A percentile compares a stretch with the other conserved stretches of the same genome.
These are phyloP conservation scores for Cyprinodon tularosa DNA, from an alignment of 2,113 vertebrate species.

Conservation along the genomic window DNA sequence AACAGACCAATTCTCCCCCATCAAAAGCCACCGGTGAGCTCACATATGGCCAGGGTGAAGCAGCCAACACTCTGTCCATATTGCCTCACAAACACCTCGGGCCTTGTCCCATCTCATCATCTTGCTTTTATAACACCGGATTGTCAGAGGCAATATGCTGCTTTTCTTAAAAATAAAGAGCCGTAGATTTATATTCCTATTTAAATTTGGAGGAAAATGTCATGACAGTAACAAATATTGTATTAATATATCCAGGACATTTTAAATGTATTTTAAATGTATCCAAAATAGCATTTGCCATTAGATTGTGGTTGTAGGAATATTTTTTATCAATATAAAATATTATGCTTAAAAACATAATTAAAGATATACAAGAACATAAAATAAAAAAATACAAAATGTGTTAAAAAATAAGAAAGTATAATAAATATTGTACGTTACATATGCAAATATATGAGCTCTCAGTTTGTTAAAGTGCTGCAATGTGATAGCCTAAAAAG, in stretches of 20 bases:
- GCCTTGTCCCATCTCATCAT: slow-evolving; percentile 70
- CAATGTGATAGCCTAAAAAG: slow-evolving; percentile 72
- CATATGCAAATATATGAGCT: slow-evolving; percentile 46
- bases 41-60: slow-evolving; percentile 70
- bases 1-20: slow-evolving; percentile 75
- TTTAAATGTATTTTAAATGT: background rate
- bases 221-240: background rate
- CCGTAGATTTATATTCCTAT: slow-evolving; percentile 24
- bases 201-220: background rate
- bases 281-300: background rate
- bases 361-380: background rate
- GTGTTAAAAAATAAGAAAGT: slow-evolving; percentile 2
- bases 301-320: background rate
- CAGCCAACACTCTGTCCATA: slow-evolving; percentile 76
- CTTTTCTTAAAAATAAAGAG: slow-evolving; percentile 15
- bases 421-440: slow-evolving; percentile 25
- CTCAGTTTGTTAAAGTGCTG: slow-evolving; percentile 60
- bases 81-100: slow-evolving; percentile 79
- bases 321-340: background rate
- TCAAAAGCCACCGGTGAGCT: slow-evolving; percentile 75
- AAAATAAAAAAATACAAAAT: background rate
- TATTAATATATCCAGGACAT: background rate
- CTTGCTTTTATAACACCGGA: slow-evolving; percentile 73
- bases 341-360: background rate
- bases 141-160: slow-evolving; percentile 49